Base-by-base conservation (phyloP, 2,113 vertebrate species). In the Oreochromis aureus region DNA sequence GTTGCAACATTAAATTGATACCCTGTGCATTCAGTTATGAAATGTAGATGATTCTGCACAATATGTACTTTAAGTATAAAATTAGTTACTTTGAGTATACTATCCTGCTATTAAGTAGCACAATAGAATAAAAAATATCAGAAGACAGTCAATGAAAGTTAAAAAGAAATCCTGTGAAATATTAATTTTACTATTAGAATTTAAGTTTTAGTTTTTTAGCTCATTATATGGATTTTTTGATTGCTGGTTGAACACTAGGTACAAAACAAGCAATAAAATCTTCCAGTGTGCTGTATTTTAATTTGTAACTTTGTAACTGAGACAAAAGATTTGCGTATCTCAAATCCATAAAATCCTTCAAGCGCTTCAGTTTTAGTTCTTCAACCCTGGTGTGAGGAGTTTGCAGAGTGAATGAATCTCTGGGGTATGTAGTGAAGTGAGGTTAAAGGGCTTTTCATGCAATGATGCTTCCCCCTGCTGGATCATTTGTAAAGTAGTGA, bases 381-480 rank as follows among this genome's bases (percentile, higher is more conserved):
- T 73, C 24, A 32, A 48, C 16, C 44, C 71, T 76, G 71, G 1
- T 51, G 0, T 76, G 71, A 48, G 24, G 12, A 36, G 27, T 51
- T 53, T 39, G 36, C 41, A 61, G 63, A 56, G 5, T 53, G 18
- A 13, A 7, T 30, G 44, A 36, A 10, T 71, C 58, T 19, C 48
- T 12, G 6, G 13, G 6, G 2, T 30, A 10, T 10, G 61, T 36
- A 39, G 19, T 36, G 22, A n/a, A 30, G 7, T 19, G 22, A 73
- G 41, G 19, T 32, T 85, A 7, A 46, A 24, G 6, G 9, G 13
- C 10, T 79, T 46, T 66, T 12, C 7, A 15, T 81, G 81, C 3
- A 56, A 0, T 12, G 2, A 22, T 80, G 86, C 80, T 76, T 71
- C 88, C 89, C 80, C 19, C 93, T 90, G 85, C 89, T 90, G 91